phyloP scores from a whole-genome alignment of 2,113 vertebrate species.

The Rhizomys pruinosus region DNA sequence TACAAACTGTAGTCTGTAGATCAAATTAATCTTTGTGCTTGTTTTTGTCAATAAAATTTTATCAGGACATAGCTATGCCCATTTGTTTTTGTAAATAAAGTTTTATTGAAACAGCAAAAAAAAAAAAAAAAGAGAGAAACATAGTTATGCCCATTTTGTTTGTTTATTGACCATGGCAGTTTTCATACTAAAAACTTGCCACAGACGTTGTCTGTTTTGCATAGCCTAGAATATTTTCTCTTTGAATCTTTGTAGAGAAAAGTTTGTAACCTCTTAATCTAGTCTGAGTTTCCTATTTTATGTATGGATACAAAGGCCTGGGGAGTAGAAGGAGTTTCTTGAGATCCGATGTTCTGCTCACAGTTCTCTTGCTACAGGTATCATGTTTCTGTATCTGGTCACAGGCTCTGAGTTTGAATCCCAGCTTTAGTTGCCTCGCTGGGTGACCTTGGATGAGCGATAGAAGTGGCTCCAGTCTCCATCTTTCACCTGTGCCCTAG shows the following conservation, averaged over 20 bases:
- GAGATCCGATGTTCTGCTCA: not conserved
- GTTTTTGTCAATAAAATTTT: slow-evolving; percentile 60
- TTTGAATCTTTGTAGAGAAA: not conserved
- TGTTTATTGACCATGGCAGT: not conserved
- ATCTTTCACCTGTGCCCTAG: not conserved
- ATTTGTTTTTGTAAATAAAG: slow-evolving; percentile 53
- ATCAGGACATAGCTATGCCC: not conserved
- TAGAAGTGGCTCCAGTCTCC: not conserved
- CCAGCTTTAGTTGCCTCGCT: not conserved
- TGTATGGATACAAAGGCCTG: not conserved
- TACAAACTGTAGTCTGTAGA: not conserved
- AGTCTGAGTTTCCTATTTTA: slow-evolving; percentile 20
- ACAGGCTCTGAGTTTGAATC: not conserved
- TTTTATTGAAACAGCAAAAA: slow-evolving; percentile 58
- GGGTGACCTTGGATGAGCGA: not conserved
- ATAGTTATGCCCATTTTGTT: not conserved
- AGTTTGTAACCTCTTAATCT: not conserved
- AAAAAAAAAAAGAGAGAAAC: too few relatives aligned
- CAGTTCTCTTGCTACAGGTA: not conserved
- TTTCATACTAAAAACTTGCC: not conserved
- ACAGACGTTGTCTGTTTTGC: not conserved
- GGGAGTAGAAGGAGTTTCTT: not conserved
- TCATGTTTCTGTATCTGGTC: not conserved
- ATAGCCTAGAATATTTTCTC: not conserved
- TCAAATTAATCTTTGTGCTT: slow-evolving; percentile 3